Evolutionary conservation across 2,797 vertebrate genomes (phyloP).

Genomic region (Danionella dracula): DNA sequence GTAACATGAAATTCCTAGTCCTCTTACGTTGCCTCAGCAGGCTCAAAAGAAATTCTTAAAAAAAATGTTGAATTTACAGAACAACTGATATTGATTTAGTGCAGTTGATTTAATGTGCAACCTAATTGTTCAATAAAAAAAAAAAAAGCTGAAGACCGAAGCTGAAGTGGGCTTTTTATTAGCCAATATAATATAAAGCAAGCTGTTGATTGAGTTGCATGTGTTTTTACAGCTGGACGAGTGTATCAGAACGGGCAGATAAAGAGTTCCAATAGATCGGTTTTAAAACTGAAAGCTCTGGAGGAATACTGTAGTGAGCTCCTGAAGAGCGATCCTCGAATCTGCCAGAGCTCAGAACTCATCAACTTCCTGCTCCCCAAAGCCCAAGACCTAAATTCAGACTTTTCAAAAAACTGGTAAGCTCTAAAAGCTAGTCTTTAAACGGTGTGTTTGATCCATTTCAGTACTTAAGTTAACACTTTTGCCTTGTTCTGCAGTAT

Average conservation of each 20-base stretch:
- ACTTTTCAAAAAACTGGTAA: constrained; percentile 77
- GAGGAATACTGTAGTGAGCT: constrained; percentile 73
- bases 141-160: no score
- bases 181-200: no score
- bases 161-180: no score
- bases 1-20: not conserved
- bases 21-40: no score
- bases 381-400: constrained; percentile 72
- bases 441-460: no score
- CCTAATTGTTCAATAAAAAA: no score
- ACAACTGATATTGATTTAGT: no score
- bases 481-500: constrained; percentile 59
- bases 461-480: not conserved
- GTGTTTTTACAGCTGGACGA: constrained; percentile 42
- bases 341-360: constrained; percentile 61
- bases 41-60: no score
- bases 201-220: no score
- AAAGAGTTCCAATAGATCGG: constrained; percentile 49
- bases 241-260: constrained; percentile 21
- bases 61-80: no score
- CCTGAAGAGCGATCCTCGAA: constrained; percentile 57
- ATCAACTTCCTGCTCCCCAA: constrained; percentile 76
- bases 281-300: constrained; percentile 67
- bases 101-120: no score
- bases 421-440: not conserved